A percentile compares a stretch with the other conserved stretches of the same genome.
Evolutionary conservation across 2,888 invertebrate species (phyloP).

Genomic region (Amorpha juglandis): DNA sequence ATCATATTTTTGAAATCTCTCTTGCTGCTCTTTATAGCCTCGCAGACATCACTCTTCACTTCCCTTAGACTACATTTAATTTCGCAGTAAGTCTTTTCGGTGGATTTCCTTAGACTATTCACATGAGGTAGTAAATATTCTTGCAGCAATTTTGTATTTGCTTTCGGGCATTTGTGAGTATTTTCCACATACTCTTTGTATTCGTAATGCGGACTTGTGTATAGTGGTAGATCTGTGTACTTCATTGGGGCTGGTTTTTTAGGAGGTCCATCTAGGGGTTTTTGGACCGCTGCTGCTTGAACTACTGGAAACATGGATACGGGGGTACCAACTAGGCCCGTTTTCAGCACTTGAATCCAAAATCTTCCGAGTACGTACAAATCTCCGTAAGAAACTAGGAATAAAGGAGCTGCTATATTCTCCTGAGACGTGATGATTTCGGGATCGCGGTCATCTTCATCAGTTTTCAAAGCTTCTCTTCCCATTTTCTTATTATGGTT

Average conservation of each 20-base stretch:
- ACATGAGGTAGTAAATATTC: constrained; percentile 55
- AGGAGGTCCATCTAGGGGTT: constrained; percentile 40
- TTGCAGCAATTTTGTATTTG: constrained; percentile 54
- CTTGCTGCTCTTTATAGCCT: constrained; percentile 36
- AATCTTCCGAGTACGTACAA: constrained; percentile 55
- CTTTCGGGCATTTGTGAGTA: constrained; percentile 48
- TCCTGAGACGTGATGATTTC: constrained; percentile 40
- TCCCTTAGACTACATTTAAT: constrained; percentile 33
- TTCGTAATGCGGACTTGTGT: constrained; percentile 58
- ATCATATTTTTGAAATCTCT: constrained; percentile 47
- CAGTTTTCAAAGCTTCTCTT: not conserved
- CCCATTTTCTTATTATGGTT: constrained; percentile 27
- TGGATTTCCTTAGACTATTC: constrained; percentile 37
- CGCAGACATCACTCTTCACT: constrained; percentile 33
- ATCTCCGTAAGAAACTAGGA: constrained; percentile 48
- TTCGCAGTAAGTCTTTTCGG: constrained; percentile 33
- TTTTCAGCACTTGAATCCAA: constrained; percentile 55
- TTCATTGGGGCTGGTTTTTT: constrained; percentile 63
- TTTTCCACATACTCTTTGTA: constrained; percentile 57
- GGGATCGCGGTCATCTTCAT: constrained; percentile 2
- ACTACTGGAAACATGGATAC: constrained; percentile 54
- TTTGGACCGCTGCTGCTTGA: constrained; percentile 37
- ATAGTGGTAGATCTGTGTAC: constrained; percentile 63
- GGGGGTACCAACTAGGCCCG: constrained; percentile 50
- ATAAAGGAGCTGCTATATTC: constrained; percentile 36